Evolutionary conservation across 1,140 invertebrate genomes (phyloP), one percentile per base, ranked within the genome.

Genomic region (Diabrotica virgifera): DNA sequence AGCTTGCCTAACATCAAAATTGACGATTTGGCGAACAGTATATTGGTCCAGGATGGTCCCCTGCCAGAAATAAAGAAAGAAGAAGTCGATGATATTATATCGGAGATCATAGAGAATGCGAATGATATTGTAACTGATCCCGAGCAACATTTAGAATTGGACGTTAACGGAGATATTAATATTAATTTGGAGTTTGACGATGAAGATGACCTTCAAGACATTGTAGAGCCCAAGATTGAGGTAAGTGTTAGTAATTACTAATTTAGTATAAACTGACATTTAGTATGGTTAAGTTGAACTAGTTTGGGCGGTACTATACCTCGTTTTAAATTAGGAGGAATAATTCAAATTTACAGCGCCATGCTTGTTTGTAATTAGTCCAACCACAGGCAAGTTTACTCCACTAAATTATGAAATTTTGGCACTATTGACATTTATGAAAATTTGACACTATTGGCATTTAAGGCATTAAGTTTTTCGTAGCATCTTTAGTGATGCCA

Each of bases 31-130:
- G 75, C 77, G 35, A 76, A 72, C 56, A 76, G 76, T 46, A 77
- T 78, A 36, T 64, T 78, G 11, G 71, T 72, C 3, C 69, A 70
- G 10, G 77, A 76, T 66, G 75, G 73, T 54, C 74, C 76, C 2
- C 66, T 78, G 12, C 76, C 77, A 14, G 77, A 79, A 65, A 78
- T 78, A 14, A 77, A 77, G 63, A 77, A 76, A 62, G 73, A 78
- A 64, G 77, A 79, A 62, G 77, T 77, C 11, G 78, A 79, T 65
- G 75, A 74, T 36, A 76, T 77, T 53, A 78, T 79, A 38, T 77
- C 75, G 8, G 74, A 79, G 62, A 70, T 76, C 63, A 78, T 78
- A 59, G 76, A 78, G 64, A 76, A 78, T 65, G 73, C 71, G 8
- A 66, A 74, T 36, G 76, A 78, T 66, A 74, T 79, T 56, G 76